These are phyloP conservation scores for Ormyrus pomaceus DNA, from an alignment of 2,888 invertebrate genomes.

Conservation along the genomic window DNA sequence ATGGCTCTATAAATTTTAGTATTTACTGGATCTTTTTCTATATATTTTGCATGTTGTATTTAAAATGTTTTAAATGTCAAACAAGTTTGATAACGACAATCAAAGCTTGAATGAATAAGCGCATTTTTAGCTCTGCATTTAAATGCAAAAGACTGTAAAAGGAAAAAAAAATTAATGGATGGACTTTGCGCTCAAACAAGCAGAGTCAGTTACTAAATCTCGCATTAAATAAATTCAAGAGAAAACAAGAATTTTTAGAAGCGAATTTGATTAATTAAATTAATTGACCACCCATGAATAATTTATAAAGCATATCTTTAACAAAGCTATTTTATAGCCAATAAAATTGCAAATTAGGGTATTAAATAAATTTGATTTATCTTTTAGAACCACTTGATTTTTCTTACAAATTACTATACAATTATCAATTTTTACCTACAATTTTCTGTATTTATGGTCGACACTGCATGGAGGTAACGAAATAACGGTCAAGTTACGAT, in stretches of 20 bases:
- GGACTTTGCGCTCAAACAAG: conserved; percentile 23
- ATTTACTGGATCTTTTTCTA: too few species aligned
- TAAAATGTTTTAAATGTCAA: neutral
- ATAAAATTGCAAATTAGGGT: conserved; percentile 34
- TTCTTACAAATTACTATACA: neutral
- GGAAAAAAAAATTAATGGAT: neutral
- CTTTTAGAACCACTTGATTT: neutral
- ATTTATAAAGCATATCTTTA: conserved; percentile 25
- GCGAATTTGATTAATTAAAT: conserved; percentile 42
- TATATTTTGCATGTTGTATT: too few species aligned
- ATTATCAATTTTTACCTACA: conserved; percentile 7
- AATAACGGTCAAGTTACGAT: too few species aligned
- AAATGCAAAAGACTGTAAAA: conserved; percentile 22
- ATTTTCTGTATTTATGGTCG: neutral
- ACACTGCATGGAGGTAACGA: too few species aligned
- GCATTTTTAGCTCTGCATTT: conserved; percentile 36
- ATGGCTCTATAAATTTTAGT: too few species aligned
- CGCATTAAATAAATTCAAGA: neutral
- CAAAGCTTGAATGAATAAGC: neutral
- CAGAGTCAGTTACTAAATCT: neutral
- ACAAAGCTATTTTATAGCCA: conserved; percentile 34
- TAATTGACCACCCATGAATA: conserved; percentile 25
- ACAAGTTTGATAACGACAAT: too few species aligned
- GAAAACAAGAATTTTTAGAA: conserved; percentile 6
- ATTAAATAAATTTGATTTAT: conserved; percentile 32